Conservation (phyloP, 2,888 invertebrate species). For the Tanaodytes sp. region DNA sequence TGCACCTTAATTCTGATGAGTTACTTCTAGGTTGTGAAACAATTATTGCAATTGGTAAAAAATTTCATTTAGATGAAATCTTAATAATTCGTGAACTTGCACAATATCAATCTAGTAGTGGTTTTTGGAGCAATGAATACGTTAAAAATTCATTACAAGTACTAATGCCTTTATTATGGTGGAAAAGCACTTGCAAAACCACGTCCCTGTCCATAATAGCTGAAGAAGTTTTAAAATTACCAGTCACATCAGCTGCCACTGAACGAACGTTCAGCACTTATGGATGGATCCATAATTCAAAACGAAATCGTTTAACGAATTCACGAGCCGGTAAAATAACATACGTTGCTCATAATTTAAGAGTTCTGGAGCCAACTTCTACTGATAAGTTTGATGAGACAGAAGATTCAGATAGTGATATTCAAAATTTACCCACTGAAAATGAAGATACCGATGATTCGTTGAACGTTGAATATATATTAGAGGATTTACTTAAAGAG, state of each 20-base stretch:
- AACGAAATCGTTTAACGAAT: conserved; percentile 38
- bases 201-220: conserved; percentile 24
- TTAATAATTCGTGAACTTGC: conserved; percentile 25
- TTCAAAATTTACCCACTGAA: too few species aligned
- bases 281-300: conserved; percentile 42
- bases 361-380: conserved; percentile 9
- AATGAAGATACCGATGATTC: not conserved
- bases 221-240: conserved; percentile 28
- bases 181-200: conserved; percentile 31
- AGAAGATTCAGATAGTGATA: conserved; percentile 1
- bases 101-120: conserved; percentile 13
- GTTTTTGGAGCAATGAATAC: conserved; percentile 23
- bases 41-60: conserved; percentile 20
- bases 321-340: conserved; percentile 31
- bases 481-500: not conserved
- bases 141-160: conserved; percentile 28
- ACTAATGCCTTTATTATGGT: conserved; percentile 27
- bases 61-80: conserved; percentile 26
- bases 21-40: conserved; percentile 17
- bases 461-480: not conserved
- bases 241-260: conserved; percentile 38
- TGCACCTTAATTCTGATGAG: conserved; percentile 11
- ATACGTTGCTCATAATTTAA: conserved; percentile 31
- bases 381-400: not conserved
- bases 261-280: conserved; percentile 44